Base-by-base conservation (phyloP, 1,140 invertebrate genomes). In the Lordiphosa stackelbergi region DNA sequence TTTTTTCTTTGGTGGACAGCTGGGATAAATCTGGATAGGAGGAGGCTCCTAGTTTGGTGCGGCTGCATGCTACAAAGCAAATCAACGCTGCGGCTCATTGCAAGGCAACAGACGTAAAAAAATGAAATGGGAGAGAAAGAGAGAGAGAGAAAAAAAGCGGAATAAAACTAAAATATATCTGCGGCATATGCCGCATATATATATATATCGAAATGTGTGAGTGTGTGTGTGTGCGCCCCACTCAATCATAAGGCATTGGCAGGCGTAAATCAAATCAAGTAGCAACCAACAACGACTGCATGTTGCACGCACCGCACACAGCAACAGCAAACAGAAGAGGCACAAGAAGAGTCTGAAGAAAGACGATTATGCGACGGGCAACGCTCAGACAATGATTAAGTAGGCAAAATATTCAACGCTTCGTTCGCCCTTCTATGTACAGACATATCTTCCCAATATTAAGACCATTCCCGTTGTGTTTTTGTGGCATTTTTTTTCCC, bases 61-160 rank as follows among this genome's bases (percentile, higher is more conserved):
- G 13, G 72, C 51, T 63, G 75, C 75, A 71, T 66, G 75, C 71
- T 69, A 81, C 75, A 79, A 81, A 74, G 55, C 58, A 63, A 71
- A 69, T 64, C 56, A 48, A 64, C 61, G 85, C 66, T 72, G 73
- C 84, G 84, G 78, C 84, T 84, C 84, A 85, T 86, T 86, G 84
- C 84, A 70, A 81, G 60, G 84, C 84, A 86, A 73, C 84, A 86
- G 84, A 86, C 84, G 84, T 74, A 85, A 75, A 85, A 85, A 77
- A 79, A 65, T 64, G 47, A 60, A 48, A 53, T 46, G 47, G 37
- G 31, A 63, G 31, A 42, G 31, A 63, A 19, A 42, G 9, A 55
- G 19, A 48, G n/a, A 35, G 43, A 49, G 10, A 35, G 49, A 38
- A 53, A 63, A 40, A 48, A 41, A 31, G 12, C 42, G 28, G 54